These are phyloP conservation scores for Cheirogaleus medius DNA, from an alignment of 2,113 vertebrate genomes.

Conservation along the genomic window DNA sequence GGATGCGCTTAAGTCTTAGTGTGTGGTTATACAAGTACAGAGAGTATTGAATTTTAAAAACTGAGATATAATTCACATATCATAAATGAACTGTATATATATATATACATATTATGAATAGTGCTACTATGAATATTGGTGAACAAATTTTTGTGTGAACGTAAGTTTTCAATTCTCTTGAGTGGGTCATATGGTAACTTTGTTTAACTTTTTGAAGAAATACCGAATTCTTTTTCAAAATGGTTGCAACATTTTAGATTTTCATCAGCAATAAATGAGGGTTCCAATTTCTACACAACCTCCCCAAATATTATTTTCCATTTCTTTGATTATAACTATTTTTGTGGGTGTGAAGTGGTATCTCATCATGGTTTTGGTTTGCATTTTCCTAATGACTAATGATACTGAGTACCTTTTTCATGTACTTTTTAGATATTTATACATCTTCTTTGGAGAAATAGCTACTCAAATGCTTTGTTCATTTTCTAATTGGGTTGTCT, in stretches of 20 bases:
- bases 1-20: background rate
- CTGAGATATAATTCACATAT: background rate
- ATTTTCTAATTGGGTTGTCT: background rate
- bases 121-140: background rate
- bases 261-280: background rate
- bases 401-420: background rate
- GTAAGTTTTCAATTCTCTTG: background rate
- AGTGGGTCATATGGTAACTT: background rate
- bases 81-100: background rate
- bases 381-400: conserved; percentile 30
- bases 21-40: background rate
- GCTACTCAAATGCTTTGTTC: background rate
- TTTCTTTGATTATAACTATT: background rate
- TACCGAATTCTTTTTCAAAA: background rate
- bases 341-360: background rate
- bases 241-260: background rate
- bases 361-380: background rate
- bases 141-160: background rate
- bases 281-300: background rate
- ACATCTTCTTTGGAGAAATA: background rate
- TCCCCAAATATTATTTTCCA: background rate
- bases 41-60: background rate
- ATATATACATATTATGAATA: background rate
- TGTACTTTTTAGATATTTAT: background rate
- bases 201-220: conserved; percentile 1